These are phyloP conservation scores for Zaprionus obscuricornis DNA, from an alignment of 2,888 invertebrate species.

Conservation along the genomic window DNA sequence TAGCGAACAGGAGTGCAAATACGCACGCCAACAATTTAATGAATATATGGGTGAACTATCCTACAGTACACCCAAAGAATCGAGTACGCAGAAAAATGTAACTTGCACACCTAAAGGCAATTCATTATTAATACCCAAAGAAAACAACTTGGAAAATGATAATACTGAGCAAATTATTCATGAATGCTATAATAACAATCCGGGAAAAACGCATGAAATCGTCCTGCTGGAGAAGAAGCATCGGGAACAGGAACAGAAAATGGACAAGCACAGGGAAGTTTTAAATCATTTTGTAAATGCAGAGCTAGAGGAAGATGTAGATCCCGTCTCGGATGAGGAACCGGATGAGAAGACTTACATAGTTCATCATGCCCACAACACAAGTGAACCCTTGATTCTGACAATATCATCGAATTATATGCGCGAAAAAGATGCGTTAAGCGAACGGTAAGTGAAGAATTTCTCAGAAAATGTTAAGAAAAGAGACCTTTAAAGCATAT, in stretches of 20 bases:
- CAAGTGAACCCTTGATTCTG: conserved; percentile 83
- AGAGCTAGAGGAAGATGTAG: conserved; percentile 35
- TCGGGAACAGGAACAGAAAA: conserved; percentile 6
- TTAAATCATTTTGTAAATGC: conserved; percentile 58
- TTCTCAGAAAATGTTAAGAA: no score
- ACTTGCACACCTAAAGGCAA: neutral
- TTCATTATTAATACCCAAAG: conserved; percentile 57
- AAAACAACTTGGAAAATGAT: conserved; percentile 34
- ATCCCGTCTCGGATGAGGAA: conserved; percentile 82
- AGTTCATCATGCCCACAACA: conserved; percentile 66
- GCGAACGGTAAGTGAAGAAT: conserved; percentile 80
- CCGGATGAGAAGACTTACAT: conserved; percentile 82
- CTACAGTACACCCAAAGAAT: neutral
- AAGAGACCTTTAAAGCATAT: no score
- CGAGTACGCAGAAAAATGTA: neutral
- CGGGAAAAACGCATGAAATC: no score
- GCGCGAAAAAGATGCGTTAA: conserved; percentile 84
- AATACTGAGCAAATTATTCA: no score
- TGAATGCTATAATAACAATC: no score
- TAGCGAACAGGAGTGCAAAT: conserved; percentile 47
- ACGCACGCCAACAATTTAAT: conserved; percentile 72
- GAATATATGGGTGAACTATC: conserved; percentile 75
- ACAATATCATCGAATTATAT: conserved; percentile 84
- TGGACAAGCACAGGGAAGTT: conserved; percentile 63
- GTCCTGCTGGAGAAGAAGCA: neutral